Evolutionary conservation across 2,888 invertebrate genomes (phyloP), one percentile per base, ranked within the genome.

Genomic region (Mythimna impura): DNA sequence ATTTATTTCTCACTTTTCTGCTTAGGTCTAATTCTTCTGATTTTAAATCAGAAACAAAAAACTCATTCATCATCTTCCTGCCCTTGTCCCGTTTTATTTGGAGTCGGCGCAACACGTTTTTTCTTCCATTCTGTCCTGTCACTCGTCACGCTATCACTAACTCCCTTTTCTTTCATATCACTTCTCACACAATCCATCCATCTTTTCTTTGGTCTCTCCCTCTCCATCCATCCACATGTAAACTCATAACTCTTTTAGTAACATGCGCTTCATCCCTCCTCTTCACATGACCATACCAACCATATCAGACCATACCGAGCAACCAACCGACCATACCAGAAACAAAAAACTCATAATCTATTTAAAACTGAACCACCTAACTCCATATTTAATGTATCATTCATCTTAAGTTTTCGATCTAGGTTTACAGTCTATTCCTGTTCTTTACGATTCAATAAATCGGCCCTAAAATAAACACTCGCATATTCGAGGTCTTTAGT

Each of bases 391-490:
- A 58, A 74, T 74, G 64, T 65, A 74, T 66, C 52, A 61, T 70
- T 69, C 62, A 10, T 47, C 9, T 25, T 36, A 60, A 34, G 14
- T 63, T 69, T 71, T 76, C 25, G n/a, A 80, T 71, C 36, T 57
- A 8, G 70, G 78, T 76, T 76, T 84, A 73, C 30, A 63, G 12
- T 81, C 70, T 71, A 71, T 76, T 73, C 40, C 0, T 54, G 47
- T n/a, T 66, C n/a, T 83, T 84, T 73, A 84, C 52, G 78, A 83
- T 70, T 54, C 50, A 7, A 76, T 84, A 84, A 81, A 81, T 82
- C 30, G 10, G 20, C 30, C 8, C 68, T 68, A 63, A 80, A 73
- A 78, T 83, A 78, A 74, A 73, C 71, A 30, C 4, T 43, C 30
- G 63, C 20, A 25, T 30, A 57, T 74, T 78, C n/a, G 36, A 36